Conservation (phyloP, 2,113 vertebrate species). For the Dinomys branickii region DNA sequence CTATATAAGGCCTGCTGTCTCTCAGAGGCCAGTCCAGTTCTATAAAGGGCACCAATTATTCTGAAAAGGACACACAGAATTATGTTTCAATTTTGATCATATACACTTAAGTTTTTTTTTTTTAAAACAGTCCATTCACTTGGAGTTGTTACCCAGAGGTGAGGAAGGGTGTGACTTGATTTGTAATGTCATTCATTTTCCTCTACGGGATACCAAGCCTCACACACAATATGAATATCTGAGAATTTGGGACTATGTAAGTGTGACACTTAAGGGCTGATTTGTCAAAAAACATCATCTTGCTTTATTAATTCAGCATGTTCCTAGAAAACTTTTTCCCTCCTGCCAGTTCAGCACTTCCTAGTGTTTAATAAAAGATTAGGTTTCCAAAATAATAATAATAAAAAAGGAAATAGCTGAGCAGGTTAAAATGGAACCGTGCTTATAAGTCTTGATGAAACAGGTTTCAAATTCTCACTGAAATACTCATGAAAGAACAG, state of each 20-base stretch:
- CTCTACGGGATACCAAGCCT: background rate
- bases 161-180: conserved; percentile 17
- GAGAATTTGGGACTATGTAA: background rate
- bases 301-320: conserved; percentile 66
- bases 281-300: conserved; percentile 58
- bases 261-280: background rate
- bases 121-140: background rate
- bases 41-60: conserved; percentile 24
- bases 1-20: conserved; percentile 26
- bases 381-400: background rate
- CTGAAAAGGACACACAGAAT: conserved; percentile 29
- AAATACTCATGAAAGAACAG: background rate
- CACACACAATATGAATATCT: background rate
- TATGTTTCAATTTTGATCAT: conserved; percentile 1
- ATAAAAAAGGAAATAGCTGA: conserved; percentile 56
- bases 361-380: conserved; percentile 74
- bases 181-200: background rate
- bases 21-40: background rate
- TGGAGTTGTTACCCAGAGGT: background rate
- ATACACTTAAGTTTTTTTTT: background rate
- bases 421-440: conserved; percentile 48
- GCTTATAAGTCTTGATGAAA: background rate
- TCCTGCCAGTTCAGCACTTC: conserved; percentile 72
- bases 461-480: conserved; percentile 6
- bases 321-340: conserved; percentile 37